A percentile compares a stretch with the other conserved stretches of the same genome.
Conservation (phyloP, 2,797 vertebrate genomes). For the Gallirallus australis region DNA sequence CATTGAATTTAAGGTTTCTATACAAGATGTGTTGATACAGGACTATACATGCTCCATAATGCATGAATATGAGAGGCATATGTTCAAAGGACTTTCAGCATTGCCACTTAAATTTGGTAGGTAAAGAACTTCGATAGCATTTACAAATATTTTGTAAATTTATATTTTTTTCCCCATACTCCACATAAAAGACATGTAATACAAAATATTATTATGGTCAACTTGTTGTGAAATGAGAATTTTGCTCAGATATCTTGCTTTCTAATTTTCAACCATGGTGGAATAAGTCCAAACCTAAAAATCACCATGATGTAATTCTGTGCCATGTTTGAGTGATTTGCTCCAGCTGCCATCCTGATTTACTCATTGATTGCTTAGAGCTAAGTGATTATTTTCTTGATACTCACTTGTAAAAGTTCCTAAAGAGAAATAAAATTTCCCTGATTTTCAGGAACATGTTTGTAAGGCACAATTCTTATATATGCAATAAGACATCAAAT, state of each 20-base stretch:
- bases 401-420: neutral
- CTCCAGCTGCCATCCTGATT: neutral
- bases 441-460: neutral
- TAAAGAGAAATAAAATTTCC: neutral
- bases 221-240: neutral
- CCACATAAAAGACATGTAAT: neutral
- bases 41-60: neutral
- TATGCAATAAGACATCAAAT: neutral
- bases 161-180: neutral
- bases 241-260: neutral
- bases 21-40: neutral
- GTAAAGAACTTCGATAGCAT: neutral
- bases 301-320: neutral
- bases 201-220: neutral
- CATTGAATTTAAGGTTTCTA: neutral
- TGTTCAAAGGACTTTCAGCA: neutral
- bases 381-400: neutral
- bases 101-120: neutral
- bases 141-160: neutral
- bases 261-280: neutral
- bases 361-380: neutral
- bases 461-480: neutral
- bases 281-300: neutral
- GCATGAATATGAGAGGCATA: neutral
- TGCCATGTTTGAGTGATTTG: neutral